Evolutionary conservation across 2,113 vertebrate species (phyloP).

Genomic region (Pipra filicauda): DNA sequence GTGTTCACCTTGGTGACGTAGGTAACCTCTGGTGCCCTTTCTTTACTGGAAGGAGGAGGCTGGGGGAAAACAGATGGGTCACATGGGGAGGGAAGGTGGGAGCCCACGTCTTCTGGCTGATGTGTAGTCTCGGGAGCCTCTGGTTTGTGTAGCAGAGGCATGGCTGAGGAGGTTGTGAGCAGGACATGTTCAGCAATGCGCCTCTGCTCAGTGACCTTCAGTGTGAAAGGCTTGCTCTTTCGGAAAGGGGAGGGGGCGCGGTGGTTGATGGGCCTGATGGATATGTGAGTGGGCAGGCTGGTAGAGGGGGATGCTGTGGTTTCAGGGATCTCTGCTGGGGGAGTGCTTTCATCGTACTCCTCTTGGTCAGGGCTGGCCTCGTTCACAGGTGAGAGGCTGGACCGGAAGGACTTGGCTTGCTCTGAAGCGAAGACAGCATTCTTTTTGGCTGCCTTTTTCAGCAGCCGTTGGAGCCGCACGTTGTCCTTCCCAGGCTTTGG

Average conservation of each 20-base stretch:
- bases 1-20: slow-evolving; percentile 11
- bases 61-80: background rate
- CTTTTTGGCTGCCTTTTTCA: slow-evolving; percentile 84
- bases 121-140: background rate
- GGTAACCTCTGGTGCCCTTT: background rate
- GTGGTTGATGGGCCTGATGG: slow-evolving; percentile 42
- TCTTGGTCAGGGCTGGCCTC: slow-evolving; percentile 88
- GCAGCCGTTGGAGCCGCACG: slow-evolving; percentile 83
- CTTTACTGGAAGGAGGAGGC: background rate
- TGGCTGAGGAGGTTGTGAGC: background rate
- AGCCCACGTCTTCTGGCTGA: background rate
- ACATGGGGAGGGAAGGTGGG: background rate
- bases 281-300: slow-evolving; percentile 22
- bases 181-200: slow-evolving; percentile 56
- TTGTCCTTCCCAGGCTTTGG: slow-evolving; percentile 92
- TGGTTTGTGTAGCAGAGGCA: background rate
- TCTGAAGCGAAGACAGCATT: slow-evolving; percentile 64
- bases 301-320: background rate
- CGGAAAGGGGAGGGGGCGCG: slow-evolving; percentile 71
- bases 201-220: slow-evolving; percentile 48
- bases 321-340: slow-evolving; percentile 56
- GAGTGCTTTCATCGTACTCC: slow-evolving; percentile 72
- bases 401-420: slow-evolving; percentile 75
- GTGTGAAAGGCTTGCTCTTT: slow-evolving; percentile 54
- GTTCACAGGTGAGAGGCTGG: slow-evolving; percentile 87